A percentile compares a stretch with the other conserved stretches of the same genome.
Conservation (phyloP, 2,113 vertebrate genomes). For the Myotis davidii region DNA sequence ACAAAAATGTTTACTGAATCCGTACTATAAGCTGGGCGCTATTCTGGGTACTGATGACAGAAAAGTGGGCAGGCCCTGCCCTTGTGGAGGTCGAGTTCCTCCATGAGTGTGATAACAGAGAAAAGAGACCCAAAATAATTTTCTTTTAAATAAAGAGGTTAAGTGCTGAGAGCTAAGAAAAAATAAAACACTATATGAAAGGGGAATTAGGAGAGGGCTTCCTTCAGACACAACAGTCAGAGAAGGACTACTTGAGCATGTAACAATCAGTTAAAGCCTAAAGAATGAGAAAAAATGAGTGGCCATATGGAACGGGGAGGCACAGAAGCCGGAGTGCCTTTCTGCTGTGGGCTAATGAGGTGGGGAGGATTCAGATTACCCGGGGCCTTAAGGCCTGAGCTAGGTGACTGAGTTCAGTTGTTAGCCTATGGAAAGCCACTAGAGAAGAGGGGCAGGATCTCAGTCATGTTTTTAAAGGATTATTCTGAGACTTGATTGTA, state of each 20-base stretch:
- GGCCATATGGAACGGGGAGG: accelerated
- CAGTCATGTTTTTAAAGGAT: neutral
- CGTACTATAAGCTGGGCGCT: neutral
- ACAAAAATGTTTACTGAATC: neutral
- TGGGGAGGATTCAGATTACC: neutral
- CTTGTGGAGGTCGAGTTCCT: neutral
- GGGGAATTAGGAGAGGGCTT: neutral
- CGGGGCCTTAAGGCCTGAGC: neutral
- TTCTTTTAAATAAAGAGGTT: neutral
- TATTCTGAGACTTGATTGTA: neutral
- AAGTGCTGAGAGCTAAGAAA: neutral
- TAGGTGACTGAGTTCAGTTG: neutral
- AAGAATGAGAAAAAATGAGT: neutral
- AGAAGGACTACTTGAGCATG: neutral
- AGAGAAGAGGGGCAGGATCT: neutral
- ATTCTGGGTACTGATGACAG: neutral
- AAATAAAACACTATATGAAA: neutral
- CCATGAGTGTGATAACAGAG: neutral
- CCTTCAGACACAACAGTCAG: neutral
- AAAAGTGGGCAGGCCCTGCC: neutral
- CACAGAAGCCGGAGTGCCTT: neutral
- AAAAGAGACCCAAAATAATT: neutral
- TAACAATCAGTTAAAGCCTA: neutral
- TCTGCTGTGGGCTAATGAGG: neutral
- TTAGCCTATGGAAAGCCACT: neutral